Conservation (phyloP, 2,797 vertebrate species). For the Falco naumanni region DNA sequence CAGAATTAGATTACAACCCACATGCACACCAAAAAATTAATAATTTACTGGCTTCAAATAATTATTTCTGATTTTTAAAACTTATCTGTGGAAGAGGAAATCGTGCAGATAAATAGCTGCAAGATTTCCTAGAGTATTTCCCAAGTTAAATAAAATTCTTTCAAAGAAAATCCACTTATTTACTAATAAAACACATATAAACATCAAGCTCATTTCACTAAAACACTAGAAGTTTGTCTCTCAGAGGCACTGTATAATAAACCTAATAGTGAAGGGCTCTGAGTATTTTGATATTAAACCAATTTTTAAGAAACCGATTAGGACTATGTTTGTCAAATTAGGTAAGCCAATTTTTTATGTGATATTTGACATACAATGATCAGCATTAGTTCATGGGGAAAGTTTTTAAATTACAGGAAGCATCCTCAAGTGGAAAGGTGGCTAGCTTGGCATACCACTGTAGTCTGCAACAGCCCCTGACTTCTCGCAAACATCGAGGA, state of each 20-base stretch:
- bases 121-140: slow-evolving; percentile 4
- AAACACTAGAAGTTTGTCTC: neutral
- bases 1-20: neutral
- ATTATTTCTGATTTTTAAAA: neutral
- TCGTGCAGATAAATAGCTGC: neutral
- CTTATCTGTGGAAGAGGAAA: neutral
- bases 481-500: neutral
- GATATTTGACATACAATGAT: neutral
- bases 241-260: neutral
- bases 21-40: neutral
- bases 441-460: neutral
- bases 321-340: neutral
- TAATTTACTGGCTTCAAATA: neutral
- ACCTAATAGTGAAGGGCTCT: neutral
- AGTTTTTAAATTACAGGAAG: neutral
- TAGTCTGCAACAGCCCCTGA: neutral
- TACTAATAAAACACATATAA: neutral
- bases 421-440: neutral
- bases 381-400: neutral
- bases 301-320: neutral
- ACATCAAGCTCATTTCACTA: neutral
- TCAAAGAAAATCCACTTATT: neutral
- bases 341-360: neutral
- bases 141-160: neutral
- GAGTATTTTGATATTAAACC: neutral